Conservation (phyloP, 2,113 vertebrate genomes). For the Ophiodon elongatus region DNA sequence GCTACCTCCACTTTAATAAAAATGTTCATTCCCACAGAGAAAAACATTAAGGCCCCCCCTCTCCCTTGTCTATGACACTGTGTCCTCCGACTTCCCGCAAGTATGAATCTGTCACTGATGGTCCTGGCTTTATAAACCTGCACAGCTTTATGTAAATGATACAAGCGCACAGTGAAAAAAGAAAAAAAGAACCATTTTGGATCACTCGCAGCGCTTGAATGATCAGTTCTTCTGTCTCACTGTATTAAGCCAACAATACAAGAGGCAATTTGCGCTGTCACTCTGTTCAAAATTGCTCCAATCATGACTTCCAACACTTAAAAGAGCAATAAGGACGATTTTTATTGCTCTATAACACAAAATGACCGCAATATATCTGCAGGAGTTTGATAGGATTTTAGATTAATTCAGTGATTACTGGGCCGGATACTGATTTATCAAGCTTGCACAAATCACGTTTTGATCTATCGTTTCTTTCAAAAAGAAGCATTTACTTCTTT, state of each 20-base stretch:
- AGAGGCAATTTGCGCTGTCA: constrained; percentile 44
- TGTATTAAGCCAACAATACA: constrained; percentile 38
- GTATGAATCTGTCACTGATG: constrained; percentile 21
- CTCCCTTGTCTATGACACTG: background rate
- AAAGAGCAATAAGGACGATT: constrained; percentile 46
- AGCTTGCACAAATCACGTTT: background rate
- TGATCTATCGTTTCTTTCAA: background rate
- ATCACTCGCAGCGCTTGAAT: background rate
- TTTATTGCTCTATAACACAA: constrained; percentile 49
- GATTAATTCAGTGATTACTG: constrained; percentile 38
- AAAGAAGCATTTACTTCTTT: background rate
- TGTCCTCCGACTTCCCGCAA: constrained; percentile 15
- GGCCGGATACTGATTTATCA: constrained; percentile 2
- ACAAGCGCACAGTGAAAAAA: background rate
- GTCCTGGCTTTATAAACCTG: constrained; percentile 26
- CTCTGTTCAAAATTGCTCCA: constrained; percentile 49
- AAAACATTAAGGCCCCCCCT: constrained; percentile 43
- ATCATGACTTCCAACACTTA: constrained; percentile 54
- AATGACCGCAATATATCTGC: constrained; percentile 55
- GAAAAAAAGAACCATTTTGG: background rate
- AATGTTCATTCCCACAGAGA: constrained; percentile 55
- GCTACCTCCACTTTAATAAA: constrained; percentile 67
- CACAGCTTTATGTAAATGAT: constrained; percentile 35
- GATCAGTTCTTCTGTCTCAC: constrained; percentile 22
- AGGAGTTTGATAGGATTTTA: constrained; percentile 44